These are phyloP conservation scores for Macheiramphus alcinus DNA, from an alignment of 2,113 vertebrate species.

Conservation along the genomic window DNA sequence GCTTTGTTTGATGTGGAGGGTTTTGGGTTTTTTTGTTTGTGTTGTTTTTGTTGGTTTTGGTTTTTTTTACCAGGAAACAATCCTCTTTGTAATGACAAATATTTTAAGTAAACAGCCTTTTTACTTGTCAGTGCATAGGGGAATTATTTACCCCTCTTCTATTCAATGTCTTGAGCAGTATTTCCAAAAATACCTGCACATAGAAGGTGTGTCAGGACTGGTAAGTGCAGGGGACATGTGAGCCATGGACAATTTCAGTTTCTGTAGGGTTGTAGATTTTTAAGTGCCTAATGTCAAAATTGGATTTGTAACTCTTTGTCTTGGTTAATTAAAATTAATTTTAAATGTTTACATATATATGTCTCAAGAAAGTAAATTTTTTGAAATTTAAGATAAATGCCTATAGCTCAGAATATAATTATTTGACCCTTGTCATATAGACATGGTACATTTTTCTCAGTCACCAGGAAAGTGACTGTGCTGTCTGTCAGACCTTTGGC, in stretches of 20 bases:
- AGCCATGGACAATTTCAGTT: not conserved
- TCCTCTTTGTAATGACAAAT: not conserved
- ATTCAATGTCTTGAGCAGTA: not conserved
- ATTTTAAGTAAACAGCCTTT: not conserved
- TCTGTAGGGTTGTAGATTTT: not conserved
- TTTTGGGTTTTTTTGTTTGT: not conserved
- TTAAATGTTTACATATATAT: not conserved
- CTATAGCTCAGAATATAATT: not conserved
- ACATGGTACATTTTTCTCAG: not conserved
- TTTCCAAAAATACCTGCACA: not conserved
- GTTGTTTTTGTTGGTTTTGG: not conserved
- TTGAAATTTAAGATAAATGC: not conserved
- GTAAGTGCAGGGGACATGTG: not conserved
- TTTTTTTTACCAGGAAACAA: not conserved
- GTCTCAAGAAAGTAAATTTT: not conserved
- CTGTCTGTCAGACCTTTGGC: not conserved
- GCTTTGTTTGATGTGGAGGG: not conserved
- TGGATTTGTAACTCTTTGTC: not conserved
- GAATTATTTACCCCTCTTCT: not conserved
- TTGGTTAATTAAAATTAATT: not conserved
- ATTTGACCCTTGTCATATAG: not conserved
- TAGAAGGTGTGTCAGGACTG: not conserved
- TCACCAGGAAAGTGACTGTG: not conserved
- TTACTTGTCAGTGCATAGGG: not conserved
- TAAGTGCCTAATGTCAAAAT: not conserved